Conservation (phyloP, 2,797 vertebrate genomes). For the Falco biarmicus region DNA sequence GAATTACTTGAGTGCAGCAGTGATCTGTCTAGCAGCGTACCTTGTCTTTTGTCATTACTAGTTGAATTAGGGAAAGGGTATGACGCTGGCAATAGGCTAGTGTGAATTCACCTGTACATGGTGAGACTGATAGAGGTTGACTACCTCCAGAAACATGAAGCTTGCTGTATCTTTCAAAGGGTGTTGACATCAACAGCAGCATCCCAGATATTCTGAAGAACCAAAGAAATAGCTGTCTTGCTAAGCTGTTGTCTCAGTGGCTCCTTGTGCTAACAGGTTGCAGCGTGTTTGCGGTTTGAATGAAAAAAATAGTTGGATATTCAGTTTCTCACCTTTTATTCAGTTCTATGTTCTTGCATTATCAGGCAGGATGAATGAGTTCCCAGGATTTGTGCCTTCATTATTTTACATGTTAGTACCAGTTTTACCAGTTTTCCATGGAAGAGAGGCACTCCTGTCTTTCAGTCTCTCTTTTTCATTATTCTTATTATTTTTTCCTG, state of each 20-base stretch:
- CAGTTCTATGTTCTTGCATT: neutral
- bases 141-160: neutral
- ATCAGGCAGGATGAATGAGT: neutral
- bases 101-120: neutral
- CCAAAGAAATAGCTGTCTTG: neutral
- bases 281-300: neutral
- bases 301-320: neutral
- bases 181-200: neutral
- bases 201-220: neutral
- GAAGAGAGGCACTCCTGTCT: neutral
- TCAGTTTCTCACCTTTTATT: neutral
- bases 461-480: neutral
- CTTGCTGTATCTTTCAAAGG: neutral
- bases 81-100: neutral
- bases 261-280: neutral
- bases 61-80: neutral
- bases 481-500: neutral
- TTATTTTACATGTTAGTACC: neutral
- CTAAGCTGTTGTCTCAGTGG: neutral
- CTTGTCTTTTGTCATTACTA: neutral
- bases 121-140: neutral
- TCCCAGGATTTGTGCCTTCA: neutral
- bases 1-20: neutral
- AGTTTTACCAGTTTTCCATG: neutral
- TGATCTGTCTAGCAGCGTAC: accelerated